Evolutionary conservation across 2,113 vertebrate genomes (phyloP).

Genomic region (Prunella fulvescens): DNA sequence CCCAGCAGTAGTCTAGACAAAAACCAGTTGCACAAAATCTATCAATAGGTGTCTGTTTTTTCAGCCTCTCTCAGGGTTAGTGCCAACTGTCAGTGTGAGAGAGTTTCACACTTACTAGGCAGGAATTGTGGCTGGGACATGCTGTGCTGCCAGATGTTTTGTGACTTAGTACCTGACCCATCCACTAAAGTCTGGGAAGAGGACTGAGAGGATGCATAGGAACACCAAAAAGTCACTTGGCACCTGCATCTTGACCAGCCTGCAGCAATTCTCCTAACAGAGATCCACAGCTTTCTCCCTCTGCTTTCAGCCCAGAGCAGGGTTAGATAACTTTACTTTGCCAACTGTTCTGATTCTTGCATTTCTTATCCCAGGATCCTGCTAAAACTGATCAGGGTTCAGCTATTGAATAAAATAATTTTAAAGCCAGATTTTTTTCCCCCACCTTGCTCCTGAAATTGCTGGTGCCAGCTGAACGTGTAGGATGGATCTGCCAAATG

Average conservation of each 20-base stretch:
- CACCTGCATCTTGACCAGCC: not conserved
- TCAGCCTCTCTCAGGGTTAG: not conserved
- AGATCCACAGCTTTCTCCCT: not conserved
- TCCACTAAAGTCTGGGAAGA: not conserved
- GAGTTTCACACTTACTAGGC: not conserved
- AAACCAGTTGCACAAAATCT: conserved; percentile 24
- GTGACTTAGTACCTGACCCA: not conserved
- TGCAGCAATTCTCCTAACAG: not conserved
- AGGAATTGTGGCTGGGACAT: not conserved
- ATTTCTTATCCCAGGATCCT: not conserved
- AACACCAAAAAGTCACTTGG: not conserved
- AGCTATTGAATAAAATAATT: not conserved
- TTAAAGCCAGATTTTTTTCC: not conserved
- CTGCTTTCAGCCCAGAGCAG: not conserved
- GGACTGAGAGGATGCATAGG: not conserved
- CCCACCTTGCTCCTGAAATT: not conserved
- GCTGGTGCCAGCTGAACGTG: not conserved
- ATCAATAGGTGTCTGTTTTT: not conserved
- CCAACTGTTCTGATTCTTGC: not conserved
- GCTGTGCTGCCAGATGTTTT: not conserved
- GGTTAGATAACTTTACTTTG: not conserved
- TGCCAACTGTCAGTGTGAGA: not conserved
- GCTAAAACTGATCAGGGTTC: not conserved
- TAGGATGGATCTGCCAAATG: conserved; percentile 2
- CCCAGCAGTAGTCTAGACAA: not conserved